These are phyloP conservation scores for Oedothorax gibbosus DNA, from an alignment of 1,140 invertebrate genomes.

Conservation along the genomic window DNA sequence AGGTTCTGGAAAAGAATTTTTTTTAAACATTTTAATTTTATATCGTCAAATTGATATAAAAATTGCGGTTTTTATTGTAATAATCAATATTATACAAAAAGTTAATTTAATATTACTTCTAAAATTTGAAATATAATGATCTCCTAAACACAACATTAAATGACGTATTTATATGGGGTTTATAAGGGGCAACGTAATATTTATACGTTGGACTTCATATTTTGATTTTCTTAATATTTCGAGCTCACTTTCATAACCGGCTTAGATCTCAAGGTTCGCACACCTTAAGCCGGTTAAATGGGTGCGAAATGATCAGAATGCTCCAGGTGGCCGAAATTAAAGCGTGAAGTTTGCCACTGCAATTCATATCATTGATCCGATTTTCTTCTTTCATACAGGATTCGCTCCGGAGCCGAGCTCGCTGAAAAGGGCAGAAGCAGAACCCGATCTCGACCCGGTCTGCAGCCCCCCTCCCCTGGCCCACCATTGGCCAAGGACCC, in stretches of 20 bases:
- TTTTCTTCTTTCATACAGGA: slow-evolving; percentile 13
- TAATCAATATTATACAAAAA: too few species aligned
- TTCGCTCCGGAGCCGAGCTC: slow-evolving; percentile 33
- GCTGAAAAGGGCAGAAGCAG: slow-evolving; percentile 29
- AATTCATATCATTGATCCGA: slow-evolving; percentile 10
- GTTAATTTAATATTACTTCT: too few species aligned
- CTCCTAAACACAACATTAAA: too few species aligned
- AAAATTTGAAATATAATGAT: too few species aligned
- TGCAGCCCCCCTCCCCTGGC: slow-evolving; percentile 16
- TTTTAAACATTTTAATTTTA: too few species aligned
- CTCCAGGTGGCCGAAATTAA: slow-evolving; percentile 42
- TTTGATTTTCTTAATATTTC: background rate
- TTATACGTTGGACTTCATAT: too few species aligned
- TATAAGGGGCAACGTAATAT: too few species aligned
- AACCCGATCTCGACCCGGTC: slow-evolving; percentile 25
- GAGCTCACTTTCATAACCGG: background rate
- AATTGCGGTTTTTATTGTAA: too few species aligned
- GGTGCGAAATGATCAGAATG: slow-evolving; percentile 7
- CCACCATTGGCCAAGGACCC: slow-evolving; percentile 10
- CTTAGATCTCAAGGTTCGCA: background rate
- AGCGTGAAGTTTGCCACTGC: slow-evolving; percentile 21
- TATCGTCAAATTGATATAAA: too few species aligned
- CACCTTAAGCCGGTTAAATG: slow-evolving; percentile 10
- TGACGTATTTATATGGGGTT: too few species aligned
- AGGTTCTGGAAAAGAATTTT: too few species aligned